These are phyloP conservation scores for Ceyx cyanopectus DNA, from an alignment of 2,113 vertebrate species.

Conservation along the genomic window DNA sequence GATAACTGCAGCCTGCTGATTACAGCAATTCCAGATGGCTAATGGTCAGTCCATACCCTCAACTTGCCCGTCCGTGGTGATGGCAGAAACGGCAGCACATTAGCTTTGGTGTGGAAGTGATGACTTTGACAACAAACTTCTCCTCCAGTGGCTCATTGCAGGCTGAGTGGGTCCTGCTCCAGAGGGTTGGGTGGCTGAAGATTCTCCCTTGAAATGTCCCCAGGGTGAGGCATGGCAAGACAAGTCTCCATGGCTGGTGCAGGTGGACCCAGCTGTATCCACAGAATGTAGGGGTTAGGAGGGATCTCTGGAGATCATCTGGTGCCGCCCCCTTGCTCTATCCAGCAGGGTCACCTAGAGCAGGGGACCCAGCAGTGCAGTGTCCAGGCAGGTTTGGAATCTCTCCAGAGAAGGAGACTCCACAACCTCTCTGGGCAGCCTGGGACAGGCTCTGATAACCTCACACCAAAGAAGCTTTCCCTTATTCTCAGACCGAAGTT, in stretches of 20 bases:
- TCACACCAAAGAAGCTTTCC: background rate
- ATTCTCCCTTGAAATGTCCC: accelerated
- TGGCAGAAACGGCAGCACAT: accelerated
- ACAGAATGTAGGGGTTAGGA: background rate
- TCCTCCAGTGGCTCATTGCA: background rate
- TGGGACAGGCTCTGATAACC: background rate
- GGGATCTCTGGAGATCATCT: background rate
- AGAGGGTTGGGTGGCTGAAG: accelerated
- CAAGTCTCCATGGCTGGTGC: background rate
- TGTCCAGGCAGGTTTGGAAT: background rate
- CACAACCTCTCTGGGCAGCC: background rate
- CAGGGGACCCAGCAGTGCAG: background rate
- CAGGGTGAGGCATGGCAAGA: background rate
- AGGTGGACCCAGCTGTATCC: no score
- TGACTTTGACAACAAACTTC: background rate
- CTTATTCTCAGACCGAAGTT: background rate
- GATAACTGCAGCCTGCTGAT: background rate
- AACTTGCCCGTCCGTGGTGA: background rate
- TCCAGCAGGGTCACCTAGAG: background rate
- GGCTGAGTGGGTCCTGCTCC: background rate
- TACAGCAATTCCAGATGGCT: background rate
- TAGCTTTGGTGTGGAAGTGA: background rate
- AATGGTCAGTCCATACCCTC: background rate
- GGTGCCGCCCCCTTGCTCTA: background rate
- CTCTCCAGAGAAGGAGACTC: background rate